Base-by-base conservation (phyloP, 2,888 invertebrate species). In the Octodonta nipae region DNA sequence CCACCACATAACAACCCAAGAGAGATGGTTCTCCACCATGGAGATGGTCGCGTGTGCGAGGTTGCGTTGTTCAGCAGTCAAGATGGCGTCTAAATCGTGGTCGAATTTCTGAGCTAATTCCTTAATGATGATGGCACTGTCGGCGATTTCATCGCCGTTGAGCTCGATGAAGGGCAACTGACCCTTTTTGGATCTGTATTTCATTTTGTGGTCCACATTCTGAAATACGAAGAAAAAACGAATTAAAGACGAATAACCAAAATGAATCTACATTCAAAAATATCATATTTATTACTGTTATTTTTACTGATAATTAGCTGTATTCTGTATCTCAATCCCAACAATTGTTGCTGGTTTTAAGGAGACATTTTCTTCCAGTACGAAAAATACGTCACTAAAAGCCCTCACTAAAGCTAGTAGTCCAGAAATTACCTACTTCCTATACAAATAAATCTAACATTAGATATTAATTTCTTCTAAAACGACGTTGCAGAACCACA, bases 141-240 rank as follows among this genome's bases (percentile, higher is more conserved):
- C 93, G 28, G 89, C 82, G 45, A 91, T 79, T 66, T 93, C 89
- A 56, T 88, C 86, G 26, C 92, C 93, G 59, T 95, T 93, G 40
- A 93, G 61, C 63, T 93, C 91, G 46, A 95, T 74, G 66, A 93
- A 95, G 17, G 93, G 95, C 51, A 93, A 68, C 61, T 86, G 87
- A 28, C 91, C 91, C 61, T 92, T 92, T 71, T 85, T 85, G 50
- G 89, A 91, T 50, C 86, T 81, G 71, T 82, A 86, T 59, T 87
- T 86, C 69, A 87, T 77, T 69, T 87, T 88, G 66, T 91, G 89
- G 61, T 89, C 88, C 45, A 91, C 85, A 68, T 91, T 91, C 89
- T 91, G 74, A 4, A 71, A 75, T 40, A n/a, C n/a, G 11, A 22
- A 22, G 22, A 22, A 22, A 11, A 22, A 22, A 22, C 22, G 4